Percentiles rank a stretch among this genome's conserved stretches.
Evolutionary conservation across 2,113 vertebrate species (phyloP).

Genomic region (Cynopterus brachyotis): DNA sequence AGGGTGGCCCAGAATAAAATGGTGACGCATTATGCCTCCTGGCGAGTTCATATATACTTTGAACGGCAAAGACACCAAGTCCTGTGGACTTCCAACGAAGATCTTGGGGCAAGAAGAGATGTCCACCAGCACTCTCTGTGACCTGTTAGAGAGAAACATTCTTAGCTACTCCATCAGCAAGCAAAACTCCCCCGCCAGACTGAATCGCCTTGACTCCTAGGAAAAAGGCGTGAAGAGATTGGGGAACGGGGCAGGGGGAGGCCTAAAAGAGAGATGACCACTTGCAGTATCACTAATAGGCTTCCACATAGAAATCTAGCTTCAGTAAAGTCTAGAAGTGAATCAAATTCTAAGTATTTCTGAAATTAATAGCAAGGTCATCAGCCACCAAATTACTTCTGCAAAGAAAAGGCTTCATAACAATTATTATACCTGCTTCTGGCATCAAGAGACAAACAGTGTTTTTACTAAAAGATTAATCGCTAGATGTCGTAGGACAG

Average conservation of each 20-base stretch:
- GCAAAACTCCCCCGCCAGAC: conserved; percentile 26
- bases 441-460: background rate
- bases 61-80: conserved; percentile 63
- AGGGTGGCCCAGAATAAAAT: conserved; percentile 67
- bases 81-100: conserved; percentile 59
- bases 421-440: background rate
- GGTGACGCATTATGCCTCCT: conserved; percentile 55
- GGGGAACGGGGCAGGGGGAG: no score
- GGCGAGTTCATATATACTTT: conserved; percentile 60
- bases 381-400: background rate
- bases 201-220: background rate
- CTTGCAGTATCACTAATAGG: background rate
- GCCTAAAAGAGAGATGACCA: background rate
- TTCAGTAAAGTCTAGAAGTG: background rate
- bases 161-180: conserved; percentile 64
- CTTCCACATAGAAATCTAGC: background rate
- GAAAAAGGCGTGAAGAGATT: background rate
- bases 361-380: background rate
- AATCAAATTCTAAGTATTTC: background rate
- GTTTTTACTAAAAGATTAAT: conserved; percentile 8
- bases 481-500: background rate
- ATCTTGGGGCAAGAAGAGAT: conserved; percentile 66
- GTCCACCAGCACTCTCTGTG: conserved; percentile 60
- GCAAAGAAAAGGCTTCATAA: background rate
- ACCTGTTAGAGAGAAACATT: conserved; percentile 73